These are phyloP conservation scores for Actinemys pallida DNA, from an alignment of 2,113 vertebrate genomes.

Conservation along the genomic window DNA sequence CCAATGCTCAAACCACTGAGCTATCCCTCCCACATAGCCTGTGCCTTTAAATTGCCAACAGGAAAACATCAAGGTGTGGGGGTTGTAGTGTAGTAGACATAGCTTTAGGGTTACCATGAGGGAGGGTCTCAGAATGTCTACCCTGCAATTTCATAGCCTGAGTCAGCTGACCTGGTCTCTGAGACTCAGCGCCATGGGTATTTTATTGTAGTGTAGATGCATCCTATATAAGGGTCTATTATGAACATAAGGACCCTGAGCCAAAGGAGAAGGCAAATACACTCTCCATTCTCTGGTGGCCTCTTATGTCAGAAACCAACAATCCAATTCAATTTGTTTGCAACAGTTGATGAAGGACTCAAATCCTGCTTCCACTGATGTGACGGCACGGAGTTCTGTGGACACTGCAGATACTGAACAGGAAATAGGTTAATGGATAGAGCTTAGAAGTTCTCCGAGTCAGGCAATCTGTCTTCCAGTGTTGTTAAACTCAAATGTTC, in stretches of 20 bases:
- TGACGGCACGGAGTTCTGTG: neutral
- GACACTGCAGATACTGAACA: neutral
- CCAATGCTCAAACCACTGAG: too few relatives aligned
- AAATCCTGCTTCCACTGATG: neutral
- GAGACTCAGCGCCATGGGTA: too few relatives aligned
- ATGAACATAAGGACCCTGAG: neutral
- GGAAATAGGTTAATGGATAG: neutral
- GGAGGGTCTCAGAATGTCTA: too few relatives aligned
- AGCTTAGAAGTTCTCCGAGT: neutral
- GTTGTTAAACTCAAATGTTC: neutral
- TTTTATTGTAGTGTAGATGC: too few relatives aligned
- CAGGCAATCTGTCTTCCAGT: neutral
- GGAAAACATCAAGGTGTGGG: neutral
- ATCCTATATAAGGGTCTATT: neutral
- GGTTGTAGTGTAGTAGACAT: too few relatives aligned
- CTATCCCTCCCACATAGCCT: neutral
- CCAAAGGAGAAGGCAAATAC: neutral
- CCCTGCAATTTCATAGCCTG: too few relatives aligned
- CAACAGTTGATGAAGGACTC: neutral
- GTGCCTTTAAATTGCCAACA: neutral
- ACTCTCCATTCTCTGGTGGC: too few relatives aligned
- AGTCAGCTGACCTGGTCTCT: too few relatives aligned
- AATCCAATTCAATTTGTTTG: too few relatives aligned
- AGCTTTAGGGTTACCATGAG: too few relatives aligned
- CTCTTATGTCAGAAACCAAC: too few relatives aligned